A percentile compares a stretch with the other conserved stretches of the same genome.
Evolutionary conservation across 2,888 invertebrate species (phyloP).

Genomic region (Hyppa rectilinea): DNA sequence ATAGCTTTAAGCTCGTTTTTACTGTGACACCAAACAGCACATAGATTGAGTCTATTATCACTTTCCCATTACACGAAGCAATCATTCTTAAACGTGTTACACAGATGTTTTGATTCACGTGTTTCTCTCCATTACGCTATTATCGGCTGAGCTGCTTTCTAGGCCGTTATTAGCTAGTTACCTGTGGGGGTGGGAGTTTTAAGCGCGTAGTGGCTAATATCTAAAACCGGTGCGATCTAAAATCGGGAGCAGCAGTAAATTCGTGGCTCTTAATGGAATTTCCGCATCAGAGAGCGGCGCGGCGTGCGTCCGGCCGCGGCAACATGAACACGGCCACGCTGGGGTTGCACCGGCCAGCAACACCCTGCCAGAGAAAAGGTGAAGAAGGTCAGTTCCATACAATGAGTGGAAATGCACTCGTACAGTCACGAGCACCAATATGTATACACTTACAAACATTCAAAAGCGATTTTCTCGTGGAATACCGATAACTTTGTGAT

Average conservation of each 20-base stretch:
- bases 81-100: constrained; percentile 39
- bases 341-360: constrained; percentile 41
- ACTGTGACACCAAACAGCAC: constrained; percentile 34
- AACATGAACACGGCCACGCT: constrained; percentile 55
- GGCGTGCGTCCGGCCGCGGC: constrained; percentile 70
- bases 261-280: constrained; percentile 85
- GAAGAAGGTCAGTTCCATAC: constrained; percentile 18
- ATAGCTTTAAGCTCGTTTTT: constrained; percentile 21
- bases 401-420: neutral
- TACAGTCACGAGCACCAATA: too few relatives aligned
- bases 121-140: constrained; percentile 42
- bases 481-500: too few relatives aligned
- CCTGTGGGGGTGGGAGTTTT: constrained; percentile 20
- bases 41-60: constrained; percentile 34
- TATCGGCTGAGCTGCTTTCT: constrained; percentile 46
- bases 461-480: too few relatives aligned
- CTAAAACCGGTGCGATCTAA: constrained; percentile 74
- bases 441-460: too few relatives aligned
- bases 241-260: constrained; percentile 76
- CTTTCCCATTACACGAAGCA: constrained; percentile 41
- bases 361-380: constrained; percentile 36
- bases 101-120: constrained; percentile 36
- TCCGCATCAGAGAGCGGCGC: constrained; percentile 78
- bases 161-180: constrained; percentile 33
- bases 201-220: constrained; percentile 65